Evolutionary conservation across 1,140 invertebrate species (phyloP), one percentile per base, ranked within the genome.

Genomic region (Reticulitermes speratus): DNA sequence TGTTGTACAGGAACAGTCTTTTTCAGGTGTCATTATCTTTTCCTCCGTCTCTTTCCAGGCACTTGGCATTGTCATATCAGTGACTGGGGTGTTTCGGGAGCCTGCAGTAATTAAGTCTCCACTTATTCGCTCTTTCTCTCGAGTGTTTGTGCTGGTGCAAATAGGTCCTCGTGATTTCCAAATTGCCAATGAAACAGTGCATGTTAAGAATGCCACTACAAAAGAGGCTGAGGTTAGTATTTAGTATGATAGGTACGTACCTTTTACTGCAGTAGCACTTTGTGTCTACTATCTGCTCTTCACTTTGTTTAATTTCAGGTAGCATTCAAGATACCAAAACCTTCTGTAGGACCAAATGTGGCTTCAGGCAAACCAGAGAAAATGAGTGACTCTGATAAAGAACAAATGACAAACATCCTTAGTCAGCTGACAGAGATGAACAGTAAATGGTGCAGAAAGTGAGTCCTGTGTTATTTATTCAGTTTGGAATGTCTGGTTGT

Each of bases 171-270:
- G 85, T 81, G 45, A 85, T 52, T 87, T 48, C 21, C 84, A 84
- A 32, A 85, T 87, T 52, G 32, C 85, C 14, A 87, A 87, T 85
- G 86, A 87, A 69, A 87, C 81, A 48, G 16, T 87, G 45, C 84
- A 85, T 82, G 69, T 87, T 30, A 55, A 25, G 44, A 87, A 87
- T 83, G 86, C 86, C 9, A 85, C 86, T 85, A 87, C 86, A 65
- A 59, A 85, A 52, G 84, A 87, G 55, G 84, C 45, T 45, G 55
- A 85, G 84, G 86, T 87, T 25, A 83, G 55, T 59, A 55, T 69
- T 1, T 55, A 9, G 5, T 44, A 85, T 52, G 23, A 55, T 52
- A 5, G 23, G 30, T 38, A 55, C 52, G 19, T 21, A 55, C 19
- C 19, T 55, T 5, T 55, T 55, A 55, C 19, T 16, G 16, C 52